Base-by-base conservation (phyloP, 2,113 vertebrate species). In the Thamnophis sirtalis region DNA sequence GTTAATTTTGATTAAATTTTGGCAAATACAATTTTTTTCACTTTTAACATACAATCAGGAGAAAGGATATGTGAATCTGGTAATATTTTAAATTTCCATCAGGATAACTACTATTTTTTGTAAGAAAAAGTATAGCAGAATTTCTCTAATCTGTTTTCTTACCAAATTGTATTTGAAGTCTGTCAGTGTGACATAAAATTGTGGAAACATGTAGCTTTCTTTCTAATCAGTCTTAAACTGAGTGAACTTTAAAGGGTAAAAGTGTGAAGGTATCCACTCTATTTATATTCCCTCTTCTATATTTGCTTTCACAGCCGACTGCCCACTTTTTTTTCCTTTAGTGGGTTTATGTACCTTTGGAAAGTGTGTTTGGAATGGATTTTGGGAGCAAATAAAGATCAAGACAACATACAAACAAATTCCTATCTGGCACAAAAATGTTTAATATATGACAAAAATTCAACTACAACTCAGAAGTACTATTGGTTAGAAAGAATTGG, bases 121-220 rank as follows among this genome's bases (percentile, higher is more conserved):
- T 93, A 93, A 95, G 93, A 92, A 95, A 95, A 93, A 68, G 94
- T 28, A 85, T 54, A 92, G 84, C 91, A 15, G 17, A 8, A 93
- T 73, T 96, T 94, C 91, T 89, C 95, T 97, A 97, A 98, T 97
- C 96, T 96, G 89, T 92, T 97, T 95, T 93, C 91, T 97, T 94
- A 92, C 19, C 96, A 94, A 94, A 94, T 96, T 94, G 95, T 94
- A 96, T 96, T 93, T 93, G 95, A 54, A 94, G 80, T 94, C 87
- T 89, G 24, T 43, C 68, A 93, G 87, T 95, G 48, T 95, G 94
- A 94, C 86, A 93, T 94, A 94, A 95, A 95, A 50, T 96, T 96
- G 96, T 92, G 94, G 91, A 91, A 91, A 90, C 84, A 91, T 93
- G 87, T 94, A 93, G 95, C 93, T 95, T 94, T 73, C 89, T 93